Conservation (phyloP, 2,113 vertebrate genomes). For the Neodon shergylaensis region DNA sequence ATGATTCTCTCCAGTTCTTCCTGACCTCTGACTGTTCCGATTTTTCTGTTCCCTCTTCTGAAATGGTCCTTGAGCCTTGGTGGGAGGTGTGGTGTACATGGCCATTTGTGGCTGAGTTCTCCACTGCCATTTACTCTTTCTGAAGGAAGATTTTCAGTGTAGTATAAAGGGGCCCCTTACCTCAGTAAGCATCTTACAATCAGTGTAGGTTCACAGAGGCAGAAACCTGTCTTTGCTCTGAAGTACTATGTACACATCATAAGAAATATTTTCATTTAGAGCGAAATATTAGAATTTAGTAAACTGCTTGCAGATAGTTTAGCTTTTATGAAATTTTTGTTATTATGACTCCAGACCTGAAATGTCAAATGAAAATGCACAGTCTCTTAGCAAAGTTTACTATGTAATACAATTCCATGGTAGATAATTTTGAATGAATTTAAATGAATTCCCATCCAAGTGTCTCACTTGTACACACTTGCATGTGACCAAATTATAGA, state of each 20-base stretch:
- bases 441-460: background rate
- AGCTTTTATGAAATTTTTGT: conserved; percentile 36
- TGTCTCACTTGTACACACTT: background rate
- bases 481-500: background rate
- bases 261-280: background rate
- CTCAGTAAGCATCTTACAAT: background rate
- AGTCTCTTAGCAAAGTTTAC: background rate
- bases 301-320: conserved; percentile 3
- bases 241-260: background rate
- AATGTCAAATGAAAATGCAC: conserved; percentile 1
- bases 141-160: background rate
- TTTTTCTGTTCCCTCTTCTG: no score
- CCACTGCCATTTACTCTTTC: background rate
- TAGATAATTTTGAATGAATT: conserved; percentile 40
- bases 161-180: background rate
- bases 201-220: background rate
- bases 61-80: background rate
- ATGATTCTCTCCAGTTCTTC: background rate
- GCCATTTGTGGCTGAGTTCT: background rate
- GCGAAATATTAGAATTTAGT: conserved; percentile 6
- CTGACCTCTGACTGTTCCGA: background rate
- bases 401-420: background rate
- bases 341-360: background rate
- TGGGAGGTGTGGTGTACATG: background rate
- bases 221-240: background rate